Percentiles rank a stretch among this genome's conserved stretches.
Conservation (phyloP, 2,888 invertebrate species). For the Eueremaeus valkanovi region DNA sequence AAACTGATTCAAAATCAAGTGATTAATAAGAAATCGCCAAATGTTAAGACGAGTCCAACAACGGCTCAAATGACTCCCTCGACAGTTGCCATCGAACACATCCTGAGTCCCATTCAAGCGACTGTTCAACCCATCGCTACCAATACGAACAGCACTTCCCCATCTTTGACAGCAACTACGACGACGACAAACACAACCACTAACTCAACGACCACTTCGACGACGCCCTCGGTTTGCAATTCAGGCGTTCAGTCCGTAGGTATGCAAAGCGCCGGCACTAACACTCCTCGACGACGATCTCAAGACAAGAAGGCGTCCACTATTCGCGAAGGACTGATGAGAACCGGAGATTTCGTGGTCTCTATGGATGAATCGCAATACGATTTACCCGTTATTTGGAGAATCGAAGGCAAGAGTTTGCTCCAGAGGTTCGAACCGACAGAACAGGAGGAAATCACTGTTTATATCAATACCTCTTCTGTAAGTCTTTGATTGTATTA, state of each 20-base stretch:
- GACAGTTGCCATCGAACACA: constrained; percentile 6
- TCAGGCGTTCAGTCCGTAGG: neutral
- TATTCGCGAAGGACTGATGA: constrained; percentile 43
- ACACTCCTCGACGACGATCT: constrained; percentile 41
- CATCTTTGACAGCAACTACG: constrained; percentile 10
- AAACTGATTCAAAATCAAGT: constrained; percentile 1
- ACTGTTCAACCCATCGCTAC: neutral
- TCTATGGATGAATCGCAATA: constrained; percentile 71
- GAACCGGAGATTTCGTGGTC: constrained; percentile 74
- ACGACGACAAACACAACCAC: neutral
- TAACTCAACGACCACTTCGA: neutral
- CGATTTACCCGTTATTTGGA: constrained; percentile 83
- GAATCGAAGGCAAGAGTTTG: constrained; percentile 72
- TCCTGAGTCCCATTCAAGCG: neutral
- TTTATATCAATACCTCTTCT: constrained; percentile 80
- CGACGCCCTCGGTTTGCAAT: constrained; percentile 5
- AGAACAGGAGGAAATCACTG: constrained; percentile 71
- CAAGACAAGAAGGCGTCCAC: constrained; percentile 42
- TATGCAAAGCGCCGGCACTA: constrained; percentile 27
- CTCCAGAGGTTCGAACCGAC: constrained; percentile 65
- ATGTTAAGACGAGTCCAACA: constrained; percentile 1
- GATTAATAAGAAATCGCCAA: neutral
- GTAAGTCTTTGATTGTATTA: constrained; percentile 57
- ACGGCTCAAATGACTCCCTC: neutral
- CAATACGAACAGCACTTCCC: neutral